These are phyloP conservation scores for Apodemia mormo DNA, from an alignment of 2,888 invertebrate genomes.

Conservation along the genomic window DNA sequence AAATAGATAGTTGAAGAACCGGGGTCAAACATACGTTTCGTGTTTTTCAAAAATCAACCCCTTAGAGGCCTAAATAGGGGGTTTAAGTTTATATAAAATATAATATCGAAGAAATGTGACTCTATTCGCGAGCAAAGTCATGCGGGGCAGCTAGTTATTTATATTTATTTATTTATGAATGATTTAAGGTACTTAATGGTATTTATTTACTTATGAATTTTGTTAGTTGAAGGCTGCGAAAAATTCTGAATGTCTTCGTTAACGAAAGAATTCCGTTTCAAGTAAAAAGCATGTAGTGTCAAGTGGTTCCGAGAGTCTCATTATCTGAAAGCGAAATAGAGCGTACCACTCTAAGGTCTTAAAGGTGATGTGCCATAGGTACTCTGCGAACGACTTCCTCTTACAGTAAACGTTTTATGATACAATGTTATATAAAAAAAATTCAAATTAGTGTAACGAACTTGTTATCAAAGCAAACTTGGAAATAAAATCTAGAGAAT, in stretches of 20 bases:
- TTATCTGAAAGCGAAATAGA: conserved; percentile 30
- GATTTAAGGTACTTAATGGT: not conserved
- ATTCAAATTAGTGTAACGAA: not conserved
- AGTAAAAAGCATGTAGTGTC: conserved; percentile 23
- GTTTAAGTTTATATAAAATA: too few species aligned
- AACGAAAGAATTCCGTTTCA: conserved; percentile 39
- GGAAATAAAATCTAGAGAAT: conserved; percentile 64
- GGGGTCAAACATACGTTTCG: too few species aligned
- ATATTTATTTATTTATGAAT: too few species aligned
- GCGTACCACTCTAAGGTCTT: conserved; percentile 28
- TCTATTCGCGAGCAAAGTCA: too few species aligned
- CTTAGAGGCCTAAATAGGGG: too few species aligned
- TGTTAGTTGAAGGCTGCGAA: not conserved
- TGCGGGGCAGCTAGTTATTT: too few species aligned
- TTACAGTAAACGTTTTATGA: conserved; percentile 8
- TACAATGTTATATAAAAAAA: not conserved
- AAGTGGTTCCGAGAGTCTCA: conserved; percentile 31
- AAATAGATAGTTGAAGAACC: too few species aligned
- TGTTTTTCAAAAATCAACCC: too few species aligned
- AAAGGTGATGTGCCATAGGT: conserved; percentile 18
- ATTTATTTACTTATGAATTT: not conserved
- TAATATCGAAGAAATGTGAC: too few species aligned
- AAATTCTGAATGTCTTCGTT: conserved; percentile 51
- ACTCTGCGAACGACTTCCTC: not conserved
- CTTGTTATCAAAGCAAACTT: conserved; percentile 39